Base-by-base conservation (phyloP, 2,113 vertebrate genomes). In the Loxodonta africana region DNA sequence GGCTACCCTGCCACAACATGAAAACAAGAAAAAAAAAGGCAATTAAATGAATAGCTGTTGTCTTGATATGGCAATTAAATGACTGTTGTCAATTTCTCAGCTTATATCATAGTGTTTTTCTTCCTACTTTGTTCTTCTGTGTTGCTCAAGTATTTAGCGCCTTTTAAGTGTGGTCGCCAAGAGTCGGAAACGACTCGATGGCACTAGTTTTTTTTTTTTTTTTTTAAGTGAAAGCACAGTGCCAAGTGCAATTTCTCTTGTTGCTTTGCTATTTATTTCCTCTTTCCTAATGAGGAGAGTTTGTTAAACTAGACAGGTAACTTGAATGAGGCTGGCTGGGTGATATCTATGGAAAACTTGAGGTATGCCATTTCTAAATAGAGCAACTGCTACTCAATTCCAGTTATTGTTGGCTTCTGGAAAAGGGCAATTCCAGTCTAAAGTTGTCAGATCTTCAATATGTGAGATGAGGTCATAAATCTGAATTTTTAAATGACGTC, bases 311-410 rank as follows among this genome's bases (percentile, higher is more conserved):
- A 33, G 88, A 71, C 21, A 80, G 88, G 73, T 88, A 73, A 78
- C n/a, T 51, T 46, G 20, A 94, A 90, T n/a, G 15, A 92, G 82
- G 80, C 51, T 44, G 51, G 1, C 26, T 41, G 76, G 65, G 60
- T 41, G 37, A 63, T 57, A 53, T 76, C 92, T 57, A 6, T 17
- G 62, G 76, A 93, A 95, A 97, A 92, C 62, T 15, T 84, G 88
- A 77, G 60, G 51, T 15, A 23, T 25, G 60, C n/a, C n/a, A 46
- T 90, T 83, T 73, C 8, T 23, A 67, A 81, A 37, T 12, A 12
- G 46, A 46, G 33, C 26, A 78, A 26, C 15, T 46, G 7, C 63
- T 44, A 0, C 60, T 90, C 20, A 6, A 15, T 26, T 62, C 71
- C 33, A 77, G 33, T 37, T 92, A 21, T 17, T 48, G 33, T 7